phyloP scores from a whole-genome alignment of 1,140 invertebrate genomes.

The Charaxes varanes region DNA sequence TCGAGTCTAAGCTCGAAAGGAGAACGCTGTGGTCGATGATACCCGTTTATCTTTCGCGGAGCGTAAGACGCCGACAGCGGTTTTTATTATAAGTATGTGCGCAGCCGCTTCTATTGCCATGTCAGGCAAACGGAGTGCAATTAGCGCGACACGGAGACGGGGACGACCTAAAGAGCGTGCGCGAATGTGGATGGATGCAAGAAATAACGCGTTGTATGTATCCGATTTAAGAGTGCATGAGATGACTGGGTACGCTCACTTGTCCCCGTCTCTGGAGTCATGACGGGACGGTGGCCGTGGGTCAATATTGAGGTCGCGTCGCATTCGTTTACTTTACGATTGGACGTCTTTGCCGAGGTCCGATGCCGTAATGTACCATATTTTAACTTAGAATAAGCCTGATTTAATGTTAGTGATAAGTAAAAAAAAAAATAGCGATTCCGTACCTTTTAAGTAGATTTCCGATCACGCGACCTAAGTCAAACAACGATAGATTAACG shows the following conservation, averaged over 20 bases:
- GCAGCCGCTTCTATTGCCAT: constrained; percentile 37
- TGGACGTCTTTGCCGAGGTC: constrained; percentile 41
- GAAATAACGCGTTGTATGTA: constrained; percentile 28
- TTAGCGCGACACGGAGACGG: constrained; percentile 54
- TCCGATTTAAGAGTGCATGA: constrained; percentile 31
- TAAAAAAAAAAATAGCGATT: constrained; percentile 53
- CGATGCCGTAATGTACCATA: constrained; percentile 67
- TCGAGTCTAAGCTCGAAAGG: constrained; percentile 52
- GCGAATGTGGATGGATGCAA: constrained; percentile 55
- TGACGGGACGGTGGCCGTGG: constrained; percentile 58
- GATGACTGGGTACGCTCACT: constrained; percentile 54
- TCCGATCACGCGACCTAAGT: constrained; percentile 71
- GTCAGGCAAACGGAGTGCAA: constrained; percentile 37
- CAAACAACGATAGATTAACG: constrained; percentile 66
- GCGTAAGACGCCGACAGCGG: constrained; percentile 58
- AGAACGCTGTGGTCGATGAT: constrained; percentile 26
- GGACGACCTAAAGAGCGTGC: constrained; percentile 67
- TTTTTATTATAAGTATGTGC: constrained; percentile 52
- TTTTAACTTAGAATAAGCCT: constrained; percentile 61
- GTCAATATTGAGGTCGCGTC: constrained; percentile 66
- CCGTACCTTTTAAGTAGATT: constrained; percentile 71
- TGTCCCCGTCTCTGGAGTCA: constrained; percentile 68
- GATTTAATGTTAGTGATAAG: constrained; percentile 62
- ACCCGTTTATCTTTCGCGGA: constrained; percentile 33
- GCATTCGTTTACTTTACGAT: constrained; percentile 65